Evolutionary conservation across 53 echinoderm and acorn worm genomes (phyloP), one percentile per base, ranked within the genome.

Genomic region (Paelopatides confundens): DNA sequence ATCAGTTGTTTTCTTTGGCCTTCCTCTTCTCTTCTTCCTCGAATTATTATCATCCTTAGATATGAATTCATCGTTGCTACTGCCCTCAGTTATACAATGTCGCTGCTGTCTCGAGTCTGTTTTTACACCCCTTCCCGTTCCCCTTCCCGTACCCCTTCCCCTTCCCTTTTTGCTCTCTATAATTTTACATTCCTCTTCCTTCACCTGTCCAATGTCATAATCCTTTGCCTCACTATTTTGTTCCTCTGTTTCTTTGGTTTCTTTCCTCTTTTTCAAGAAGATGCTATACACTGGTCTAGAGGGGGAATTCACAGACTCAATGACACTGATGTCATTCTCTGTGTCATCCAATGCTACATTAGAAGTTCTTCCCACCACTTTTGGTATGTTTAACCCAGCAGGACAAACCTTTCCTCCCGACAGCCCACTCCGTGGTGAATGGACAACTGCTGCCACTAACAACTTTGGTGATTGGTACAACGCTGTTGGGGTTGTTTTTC

Each of bases 231-330:
- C 32, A 17, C 62, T 40, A 15, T 85, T 82, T 29, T 88, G 52
- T 51, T 17, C 70, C 31, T 40, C 53, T 38, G 85, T 63, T 17
- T 34, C 74, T 43, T 90, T 86, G 0, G 39, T 10, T 13, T 14
- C 35, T 28, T 65, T 64, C 14, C 81, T 4, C 50, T 91, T 96
- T 62, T 91, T 91, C 77, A 93, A 88, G 76, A 96, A 96, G 64
- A 96, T 96, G 82, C 93, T 93, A 54, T 93, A 96, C 33, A 96
- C 66, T 15, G 90, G 89, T 65, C 67, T 82, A 14, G 65, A 52
- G 13, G 53, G 69, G n/a, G 85, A 66, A 28, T 68, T 82, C 0
- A 69, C 87, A 12, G 69, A 82, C 35, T 90, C 74, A 29, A 83
- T 89, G 49, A 88, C 29, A 47, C 51, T 81, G 28, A 89, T 69